Conservation (phyloP, 2,888 invertebrate species). For the Dromius quadrimaculatus region DNA sequence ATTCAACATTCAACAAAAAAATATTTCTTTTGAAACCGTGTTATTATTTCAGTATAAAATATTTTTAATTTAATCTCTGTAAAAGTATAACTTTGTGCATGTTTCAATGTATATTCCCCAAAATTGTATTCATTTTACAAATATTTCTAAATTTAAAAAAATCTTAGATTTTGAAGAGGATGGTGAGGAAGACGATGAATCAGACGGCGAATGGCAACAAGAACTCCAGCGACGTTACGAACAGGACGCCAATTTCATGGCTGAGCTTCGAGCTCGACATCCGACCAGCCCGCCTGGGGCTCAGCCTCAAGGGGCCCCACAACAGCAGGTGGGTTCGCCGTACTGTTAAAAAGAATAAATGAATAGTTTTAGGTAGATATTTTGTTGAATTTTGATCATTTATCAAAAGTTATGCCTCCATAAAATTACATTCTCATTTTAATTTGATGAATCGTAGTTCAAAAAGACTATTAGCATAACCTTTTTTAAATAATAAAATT, state of each 20-base stretch:
- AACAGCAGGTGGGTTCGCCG: slow-evolving; percentile 58
- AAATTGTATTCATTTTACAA: too few relatives aligned
- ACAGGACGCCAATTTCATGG: slow-evolving; percentile 72
- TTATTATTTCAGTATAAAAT: too few relatives aligned
- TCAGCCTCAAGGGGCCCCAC: slow-evolving; percentile 2
- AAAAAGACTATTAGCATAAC: too few relatives aligned
- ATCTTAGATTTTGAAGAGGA: slow-evolving; percentile 78
- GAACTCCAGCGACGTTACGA: slow-evolving; percentile 72
- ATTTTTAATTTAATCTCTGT: too few relatives aligned
- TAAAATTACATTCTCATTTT: neutral
- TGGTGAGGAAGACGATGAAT: slow-evolving; percentile 75
- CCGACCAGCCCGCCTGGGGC: slow-evolving; percentile 64
- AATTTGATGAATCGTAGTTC: too few relatives aligned
- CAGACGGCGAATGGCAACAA: slow-evolving; percentile 71
- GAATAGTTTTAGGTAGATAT: too few relatives aligned
- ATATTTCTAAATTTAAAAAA: neutral
- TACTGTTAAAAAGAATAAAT: slow-evolving; percentile 52
- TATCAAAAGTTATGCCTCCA: too few relatives aligned
- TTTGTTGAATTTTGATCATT: too few relatives aligned
- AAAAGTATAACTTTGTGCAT: too few relatives aligned
- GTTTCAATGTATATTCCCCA: neutral
- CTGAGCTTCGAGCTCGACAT: slow-evolving; percentile 70
- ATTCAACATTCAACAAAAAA: too few relatives aligned
- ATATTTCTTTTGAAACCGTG: too few relatives aligned
- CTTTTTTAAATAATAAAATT: neutral